phyloP scores from a whole-genome alignment of 2,113 vertebrate species.

The Calyptommatus sinebrachiatus region DNA sequence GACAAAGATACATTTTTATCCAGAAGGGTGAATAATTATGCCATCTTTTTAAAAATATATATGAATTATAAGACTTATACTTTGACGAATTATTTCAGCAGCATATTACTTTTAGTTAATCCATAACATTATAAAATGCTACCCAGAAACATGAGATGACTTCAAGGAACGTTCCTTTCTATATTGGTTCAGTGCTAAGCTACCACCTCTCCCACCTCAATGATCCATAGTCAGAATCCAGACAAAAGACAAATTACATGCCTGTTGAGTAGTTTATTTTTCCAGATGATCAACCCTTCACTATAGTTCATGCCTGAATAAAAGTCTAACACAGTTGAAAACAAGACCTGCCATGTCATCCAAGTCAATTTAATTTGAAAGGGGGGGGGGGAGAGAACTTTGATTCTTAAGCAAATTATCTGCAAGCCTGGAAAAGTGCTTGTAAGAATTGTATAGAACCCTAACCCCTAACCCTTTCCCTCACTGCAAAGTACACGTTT shows the following conservation, averaged over 20 bases:
- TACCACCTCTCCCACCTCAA: background rate
- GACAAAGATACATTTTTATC: constrained; percentile 30
- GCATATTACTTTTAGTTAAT: constrained; percentile 52
- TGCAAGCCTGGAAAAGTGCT: constrained; percentile 41
- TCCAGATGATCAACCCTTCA: constrained; percentile 62
- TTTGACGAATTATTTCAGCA: constrained; percentile 47
- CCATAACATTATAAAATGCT: constrained; percentile 59
- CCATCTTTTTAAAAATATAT: constrained; percentile 27
- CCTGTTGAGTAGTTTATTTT: constrained; percentile 66
- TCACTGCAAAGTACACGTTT: too few species aligned
- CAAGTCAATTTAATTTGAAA: constrained; percentile 51
- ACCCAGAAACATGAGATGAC: constrained; percentile 38
- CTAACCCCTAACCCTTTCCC: background rate
- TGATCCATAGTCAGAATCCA: constrained; percentile 59
- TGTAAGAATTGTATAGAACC: constrained; percentile 34
- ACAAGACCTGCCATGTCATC: constrained; percentile 42
- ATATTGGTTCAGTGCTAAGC: constrained; percentile 60
- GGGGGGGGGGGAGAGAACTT: constrained; percentile 26
- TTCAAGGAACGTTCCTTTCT: constrained; percentile 50
- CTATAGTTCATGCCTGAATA: constrained; percentile 58
- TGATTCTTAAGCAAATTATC: constrained; percentile 55
- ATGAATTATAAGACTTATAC: constrained; percentile 15
- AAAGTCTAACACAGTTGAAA: constrained; percentile 54
- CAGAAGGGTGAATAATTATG: constrained; percentile 1
- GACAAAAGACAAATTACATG: constrained; percentile 70